phyloP scores from a whole-genome alignment of 1,140 invertebrate genomes.

The Drosophila tsacasi region DNA sequence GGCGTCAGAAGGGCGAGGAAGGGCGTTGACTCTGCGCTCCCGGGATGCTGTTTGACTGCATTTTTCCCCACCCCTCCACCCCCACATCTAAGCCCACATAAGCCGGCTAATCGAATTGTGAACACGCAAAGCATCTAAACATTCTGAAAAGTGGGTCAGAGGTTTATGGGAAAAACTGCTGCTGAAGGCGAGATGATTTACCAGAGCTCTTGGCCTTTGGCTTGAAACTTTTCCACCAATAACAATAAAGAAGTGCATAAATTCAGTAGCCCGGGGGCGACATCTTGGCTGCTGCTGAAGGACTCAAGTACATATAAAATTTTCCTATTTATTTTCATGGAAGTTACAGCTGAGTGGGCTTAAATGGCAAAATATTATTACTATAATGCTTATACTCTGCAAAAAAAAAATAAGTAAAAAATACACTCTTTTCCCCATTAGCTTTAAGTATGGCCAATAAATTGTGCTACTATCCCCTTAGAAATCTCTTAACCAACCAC shows the following conservation, averaged over 20 bases:
- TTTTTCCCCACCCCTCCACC: slow-evolving; percentile 30
- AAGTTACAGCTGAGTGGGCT: slow-evolving; percentile 5
- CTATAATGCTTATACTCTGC: no score
- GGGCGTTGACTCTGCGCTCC: slow-evolving; percentile 50
- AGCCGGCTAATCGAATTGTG: slow-evolving; percentile 64
- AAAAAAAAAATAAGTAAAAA: not conserved
- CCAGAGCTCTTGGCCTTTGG: slow-evolving; percentile 32
- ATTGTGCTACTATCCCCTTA: not conserved
- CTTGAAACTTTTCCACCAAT: slow-evolving; percentile 14
- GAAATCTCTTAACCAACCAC: not conserved
- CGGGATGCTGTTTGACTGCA: slow-evolving; percentile 71
- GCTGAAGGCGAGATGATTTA: slow-evolving; percentile 11
- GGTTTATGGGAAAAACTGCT: slow-evolving; percentile 14
- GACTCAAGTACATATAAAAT: not conserved
- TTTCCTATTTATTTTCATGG: slow-evolving; percentile 1
- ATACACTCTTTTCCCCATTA: not conserved
- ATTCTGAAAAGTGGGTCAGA: slow-evolving; percentile 60
- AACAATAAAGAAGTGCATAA: slow-evolving; percentile 17
- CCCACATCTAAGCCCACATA: not conserved
- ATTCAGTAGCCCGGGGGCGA: slow-evolving; percentile 7
- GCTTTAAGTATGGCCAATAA: slow-evolving; percentile 1
- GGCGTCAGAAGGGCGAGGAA: slow-evolving; percentile 18
- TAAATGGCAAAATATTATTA: slow-evolving; percentile 5
- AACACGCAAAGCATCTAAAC: slow-evolving; percentile 37
- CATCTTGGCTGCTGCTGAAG: slow-evolving; percentile 22